These are phyloP conservation scores for Ammodytes marinus DNA, from an alignment of 2,113 vertebrate genomes.

Conservation along the genomic window DNA sequence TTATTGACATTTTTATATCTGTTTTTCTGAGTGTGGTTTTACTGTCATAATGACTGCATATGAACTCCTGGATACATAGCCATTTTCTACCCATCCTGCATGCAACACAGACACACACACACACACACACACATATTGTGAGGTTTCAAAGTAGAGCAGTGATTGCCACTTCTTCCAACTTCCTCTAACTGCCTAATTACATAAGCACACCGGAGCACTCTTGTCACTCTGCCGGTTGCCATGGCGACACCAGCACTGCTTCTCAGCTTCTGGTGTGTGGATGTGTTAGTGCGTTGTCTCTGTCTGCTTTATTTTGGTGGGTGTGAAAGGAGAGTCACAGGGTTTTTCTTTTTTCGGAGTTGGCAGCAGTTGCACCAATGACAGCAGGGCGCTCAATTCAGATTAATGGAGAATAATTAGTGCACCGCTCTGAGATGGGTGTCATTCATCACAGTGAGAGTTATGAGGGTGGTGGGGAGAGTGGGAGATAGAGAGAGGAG, in stretches of 20 bases:
- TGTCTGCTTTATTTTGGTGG: constrained; percentile 33
- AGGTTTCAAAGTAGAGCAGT: constrained; percentile 24
- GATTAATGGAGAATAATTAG: constrained; percentile 82
- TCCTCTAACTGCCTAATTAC: constrained; percentile 61
- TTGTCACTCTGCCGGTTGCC: constrained; percentile 72
- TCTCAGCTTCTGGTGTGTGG: constrained; percentile 15
- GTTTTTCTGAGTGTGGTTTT: background rate
- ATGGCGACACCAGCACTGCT: constrained; percentile 68
- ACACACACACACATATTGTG: background rate
- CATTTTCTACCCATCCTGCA: background rate
- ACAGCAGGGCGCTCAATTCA: constrained; percentile 58
- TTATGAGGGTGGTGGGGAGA: constrained; percentile 18
- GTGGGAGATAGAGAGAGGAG: constrained; percentile 25
- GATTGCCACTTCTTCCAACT: constrained; percentile 52
- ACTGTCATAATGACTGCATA: background rate
- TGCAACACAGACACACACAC: background rate
- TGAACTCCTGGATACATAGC: background rate
- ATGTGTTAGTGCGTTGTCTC: constrained; percentile 11
- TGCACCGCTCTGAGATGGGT: constrained; percentile 62
- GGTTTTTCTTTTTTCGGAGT: constrained; percentile 2
- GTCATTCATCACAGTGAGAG: constrained; percentile 70
- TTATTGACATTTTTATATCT: background rate
- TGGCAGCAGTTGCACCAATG: constrained; percentile 32
- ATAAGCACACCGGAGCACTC: constrained; percentile 22
- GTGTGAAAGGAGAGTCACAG: constrained; percentile 28